Conservation (phyloP, 2,113 vertebrate genomes). For the Echinops telfairi region DNA sequence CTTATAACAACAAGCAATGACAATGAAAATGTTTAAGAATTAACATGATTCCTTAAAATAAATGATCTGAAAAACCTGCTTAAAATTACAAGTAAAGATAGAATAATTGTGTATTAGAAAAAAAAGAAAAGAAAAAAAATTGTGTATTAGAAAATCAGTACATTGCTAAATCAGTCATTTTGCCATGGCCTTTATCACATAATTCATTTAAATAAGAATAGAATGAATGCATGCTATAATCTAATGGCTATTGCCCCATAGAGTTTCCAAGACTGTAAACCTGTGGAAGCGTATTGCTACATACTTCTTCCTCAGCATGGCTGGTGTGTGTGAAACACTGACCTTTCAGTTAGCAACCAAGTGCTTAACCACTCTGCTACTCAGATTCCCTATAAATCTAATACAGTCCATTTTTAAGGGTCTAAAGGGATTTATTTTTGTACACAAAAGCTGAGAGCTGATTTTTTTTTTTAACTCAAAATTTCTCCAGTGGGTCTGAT, state of each 20-base stretch:
- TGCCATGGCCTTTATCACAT: slow-evolving; percentile 16
- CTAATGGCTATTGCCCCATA: not conserved
- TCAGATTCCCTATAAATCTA: not conserved
- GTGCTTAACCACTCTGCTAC: not conserved
- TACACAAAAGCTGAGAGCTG: not conserved
- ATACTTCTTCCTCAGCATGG: not conserved
- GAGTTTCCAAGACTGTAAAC: not conserved
- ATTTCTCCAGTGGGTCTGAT: slow-evolving; percentile 18
- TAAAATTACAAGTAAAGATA: slow-evolving; percentile 54
- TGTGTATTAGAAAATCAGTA: slow-evolving; percentile 9
- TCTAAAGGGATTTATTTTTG: slow-evolving; percentile 17
- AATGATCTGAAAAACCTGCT: slow-evolving; percentile 41
- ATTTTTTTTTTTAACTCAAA: not conserved
- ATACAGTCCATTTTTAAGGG: slow-evolving; percentile 27
- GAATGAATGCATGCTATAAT: slow-evolving; percentile 20
- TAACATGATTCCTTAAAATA: slow-evolving; percentile 54
- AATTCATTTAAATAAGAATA: slow-evolving; percentile 39
- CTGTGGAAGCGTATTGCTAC: not conserved
- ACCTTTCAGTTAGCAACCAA: not conserved
- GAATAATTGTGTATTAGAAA: not conserved
- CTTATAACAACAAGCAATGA: slow-evolving; percentile 47
- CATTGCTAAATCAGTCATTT: slow-evolving; percentile 34
- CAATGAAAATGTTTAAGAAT: slow-evolving; percentile 67
- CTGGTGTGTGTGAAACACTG: not conserved
- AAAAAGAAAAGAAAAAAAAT: too few relatives aligned